Conservation (phyloP, 2,888 invertebrate genomes). For the Hirtodrosophila confusa region DNA sequence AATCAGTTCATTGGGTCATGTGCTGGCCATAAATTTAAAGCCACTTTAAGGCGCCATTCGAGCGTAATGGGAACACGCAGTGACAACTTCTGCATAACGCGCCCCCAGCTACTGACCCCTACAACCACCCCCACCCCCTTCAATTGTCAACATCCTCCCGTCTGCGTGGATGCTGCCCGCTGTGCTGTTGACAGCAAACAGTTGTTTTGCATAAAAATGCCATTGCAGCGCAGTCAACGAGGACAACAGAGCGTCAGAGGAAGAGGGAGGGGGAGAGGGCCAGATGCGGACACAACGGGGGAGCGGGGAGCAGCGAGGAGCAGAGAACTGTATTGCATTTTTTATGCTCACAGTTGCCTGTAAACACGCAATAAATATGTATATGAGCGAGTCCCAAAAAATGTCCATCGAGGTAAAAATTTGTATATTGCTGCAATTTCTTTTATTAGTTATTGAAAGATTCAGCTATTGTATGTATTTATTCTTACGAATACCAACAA, state of each 20-base stretch:
- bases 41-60: conserved; percentile 34
- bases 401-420: background rate
- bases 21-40: conserved; percentile 44
- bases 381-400: background rate
- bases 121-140: background rate
- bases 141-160: conserved; percentile 20
- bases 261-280: background rate
- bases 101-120: conserved; percentile 21
- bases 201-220: conserved; percentile 79
- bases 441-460: background rate
- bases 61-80: conserved; percentile 5
- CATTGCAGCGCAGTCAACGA: conserved; percentile 60
- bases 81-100: conserved; percentile 24
- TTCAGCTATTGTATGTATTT: too few relatives aligned
- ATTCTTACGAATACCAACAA: too few relatives aligned
- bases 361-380: conserved; percentile 67
- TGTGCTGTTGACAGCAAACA: conserved; percentile 77
- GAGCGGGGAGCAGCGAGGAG: background rate
- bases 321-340: conserved; percentile 34
- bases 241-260: conserved; percentile 17
- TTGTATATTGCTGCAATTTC: conserved; percentile 1
- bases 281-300: background rate
- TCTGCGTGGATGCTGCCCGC: conserved; percentile 41
- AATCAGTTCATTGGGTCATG: conserved; percentile 53
- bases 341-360: conserved; percentile 28